Base-by-base conservation (phyloP, 1,140 invertebrate genomes). In the Drosophila sp. region DNA sequence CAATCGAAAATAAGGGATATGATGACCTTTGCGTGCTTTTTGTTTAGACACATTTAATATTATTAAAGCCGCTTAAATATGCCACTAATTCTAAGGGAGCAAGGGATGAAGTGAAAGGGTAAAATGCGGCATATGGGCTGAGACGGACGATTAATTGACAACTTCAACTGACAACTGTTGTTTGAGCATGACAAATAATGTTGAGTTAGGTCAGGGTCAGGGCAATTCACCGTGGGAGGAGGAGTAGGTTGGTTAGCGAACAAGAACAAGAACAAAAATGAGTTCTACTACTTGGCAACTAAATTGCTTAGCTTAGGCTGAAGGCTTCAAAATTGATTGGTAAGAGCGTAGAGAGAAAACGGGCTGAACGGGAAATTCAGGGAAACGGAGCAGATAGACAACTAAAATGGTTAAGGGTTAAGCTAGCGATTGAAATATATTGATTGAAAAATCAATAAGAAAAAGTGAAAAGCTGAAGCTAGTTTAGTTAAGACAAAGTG, bases 251-350 rank as follows among this genome's bases (percentile, higher is more conserved):
- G n/a, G 23, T 23, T 38, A 38, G 35, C 2, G 44, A 6, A 7
- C 5, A 23, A 7, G 44, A 7, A 23, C 23, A 27, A 27, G 25
- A 50, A 50, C 11, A 50, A 50, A 7, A 50, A 50, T 27, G n/a
- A 27, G 7, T 50, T 50, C 1, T 50, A 50, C 6, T 50, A 50
- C 44, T 50, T 50, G 44, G 4, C 44, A 50, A 50, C 23, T 50
- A 50, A 50, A 50, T 50, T 50, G 23, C 44, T 50, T 27, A 50
- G 44, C 44, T 50, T 50, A 50, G 44, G 44, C 44, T 27, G 44
- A 50, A 50, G 44, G 23, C 44, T 50, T 50, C 44, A 50, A 57
- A 72, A 32, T 33, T 38, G 60, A 64, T 67, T 67, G 56, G 50
- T 50, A 54, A 63, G 58, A 57, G 10, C 10, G 35, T 38, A 17